Conservation (phyloP, 1,140 invertebrate species). For the Liolophura sinensis region DNA sequence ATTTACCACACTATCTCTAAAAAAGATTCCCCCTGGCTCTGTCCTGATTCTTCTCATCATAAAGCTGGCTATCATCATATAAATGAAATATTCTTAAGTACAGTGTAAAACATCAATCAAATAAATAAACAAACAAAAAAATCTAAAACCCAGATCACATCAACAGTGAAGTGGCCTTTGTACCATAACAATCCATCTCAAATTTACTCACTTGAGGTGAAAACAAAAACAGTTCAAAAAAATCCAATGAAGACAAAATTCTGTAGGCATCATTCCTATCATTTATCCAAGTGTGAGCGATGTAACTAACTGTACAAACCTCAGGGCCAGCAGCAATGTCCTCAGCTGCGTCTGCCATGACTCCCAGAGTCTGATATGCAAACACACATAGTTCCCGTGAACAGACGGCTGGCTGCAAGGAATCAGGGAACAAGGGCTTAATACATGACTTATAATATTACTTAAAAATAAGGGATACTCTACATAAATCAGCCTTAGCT, state of each 20-base stretch:
- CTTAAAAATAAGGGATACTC: neutral
- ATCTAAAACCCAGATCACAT: no score
- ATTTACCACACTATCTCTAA: no score
- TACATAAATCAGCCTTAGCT: neutral
- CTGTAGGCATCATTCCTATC: no score
- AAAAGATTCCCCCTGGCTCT: no score
- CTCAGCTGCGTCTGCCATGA: conserved; percentile 48
- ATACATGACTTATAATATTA: neutral
- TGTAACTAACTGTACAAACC: conserved; percentile 16
- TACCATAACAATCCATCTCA: no score
- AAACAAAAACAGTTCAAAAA: no score
- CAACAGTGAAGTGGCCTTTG: no score
- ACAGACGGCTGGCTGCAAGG: conserved; percentile 50
- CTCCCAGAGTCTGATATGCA: conserved; percentile 50
- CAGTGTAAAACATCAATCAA: no score
- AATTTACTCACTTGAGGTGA: no score
- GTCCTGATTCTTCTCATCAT: neutral
- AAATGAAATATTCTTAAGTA: neutral
- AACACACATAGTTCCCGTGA: conserved; percentile 49
- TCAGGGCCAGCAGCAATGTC: conserved; percentile 48
- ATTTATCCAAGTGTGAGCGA: no score
- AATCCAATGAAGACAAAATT: no score
- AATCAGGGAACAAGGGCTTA: conserved; percentile 6
- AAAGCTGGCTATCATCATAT: neutral
- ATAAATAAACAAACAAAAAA: no score